Evolutionary conservation across 2,113 vertebrate species (phyloP), one percentile per base, ranked within the genome.

Genomic region (Pantherophis guttatus): DNA sequence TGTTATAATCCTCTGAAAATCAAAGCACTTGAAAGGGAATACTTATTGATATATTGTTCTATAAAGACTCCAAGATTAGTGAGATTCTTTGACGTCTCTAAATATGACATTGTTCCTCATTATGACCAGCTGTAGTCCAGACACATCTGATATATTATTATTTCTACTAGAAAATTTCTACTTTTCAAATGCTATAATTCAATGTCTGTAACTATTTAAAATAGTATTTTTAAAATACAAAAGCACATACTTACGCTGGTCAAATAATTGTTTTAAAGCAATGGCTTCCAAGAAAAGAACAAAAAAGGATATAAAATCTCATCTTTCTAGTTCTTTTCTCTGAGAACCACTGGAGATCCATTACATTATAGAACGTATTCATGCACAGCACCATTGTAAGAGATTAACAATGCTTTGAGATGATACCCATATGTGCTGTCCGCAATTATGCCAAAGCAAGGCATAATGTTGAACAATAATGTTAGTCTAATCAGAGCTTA

Each of bases 241-340:
- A 92, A 75, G 58, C 13, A 88, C 12, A 92, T 58, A 85, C 33
- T 53, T 53, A 57, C 24, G 93, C 81, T 21, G 52, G 59, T 87
- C 1, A 91, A 1, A 54, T 1, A 1, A 21, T 9, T 29, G 2
- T 92, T 95, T 92, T 93, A 57, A 24, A 65, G 29, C 0, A 95
- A 86, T 94, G 91, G 90, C 24, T 33, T 44, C 21, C 86, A 87
- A 90, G 75, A 89, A 94, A 48, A 86, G n/a, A 88, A 91, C 81
- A 94, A 65, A 58, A 93, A 11, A 52, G 21, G 91, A 65, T 39
- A 33, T 48, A 54, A 48, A 65, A 5, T 50, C 9, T 23, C 24
- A 21, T 52, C 3, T 91, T 89, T 44, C n/a, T 88, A n/a, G 59
- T 26, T 75, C 33, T 70, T 59, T 88, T 85, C 9, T 44, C 50